These are phyloP conservation scores for Hyposoter didymator DNA, from an alignment of 2,888 invertebrate species.

Conservation along the genomic window DNA sequence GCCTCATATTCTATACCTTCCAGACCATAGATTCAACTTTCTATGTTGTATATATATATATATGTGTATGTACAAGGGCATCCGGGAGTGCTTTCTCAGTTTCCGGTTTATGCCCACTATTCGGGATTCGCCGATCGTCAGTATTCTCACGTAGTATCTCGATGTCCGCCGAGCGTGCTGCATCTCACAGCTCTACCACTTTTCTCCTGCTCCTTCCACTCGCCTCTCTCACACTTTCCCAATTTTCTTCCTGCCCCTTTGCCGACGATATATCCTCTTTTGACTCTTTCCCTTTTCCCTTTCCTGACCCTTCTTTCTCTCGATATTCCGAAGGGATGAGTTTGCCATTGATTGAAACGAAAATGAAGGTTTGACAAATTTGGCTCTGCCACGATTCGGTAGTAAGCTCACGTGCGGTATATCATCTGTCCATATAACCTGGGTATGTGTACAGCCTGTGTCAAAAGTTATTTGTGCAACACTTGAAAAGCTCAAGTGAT, in stretches of 20 bases:
- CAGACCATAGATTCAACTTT: constrained; percentile 23
- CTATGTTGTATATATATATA: not conserved
- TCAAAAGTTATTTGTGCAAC: not conserved
- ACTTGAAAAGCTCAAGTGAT: not conserved
- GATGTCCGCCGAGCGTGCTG: constrained; percentile 65
- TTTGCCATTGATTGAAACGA: constrained; percentile 62
- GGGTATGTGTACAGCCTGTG: not conserved
- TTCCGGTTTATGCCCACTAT: constrained; percentile 59
- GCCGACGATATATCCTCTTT: constrained; percentile 6
- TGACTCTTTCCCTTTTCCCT: constrained; percentile 22
- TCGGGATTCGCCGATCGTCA: constrained; percentile 47
- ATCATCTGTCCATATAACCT: constrained; percentile 34
- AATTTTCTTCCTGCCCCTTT: constrained; percentile 29
- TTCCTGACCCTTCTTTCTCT: not conserved
- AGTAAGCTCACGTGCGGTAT: constrained; percentile 57
- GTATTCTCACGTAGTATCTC: constrained; percentile 66
- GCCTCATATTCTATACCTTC: constrained; percentile 19
- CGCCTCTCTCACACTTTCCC: constrained; percentile 26
- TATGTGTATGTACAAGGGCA: constrained; percentile 15
- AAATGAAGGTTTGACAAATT: constrained; percentile 64
- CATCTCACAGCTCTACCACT: constrained; percentile 56
- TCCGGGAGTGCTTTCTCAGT: constrained; percentile 41
- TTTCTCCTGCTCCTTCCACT: constrained; percentile 17
- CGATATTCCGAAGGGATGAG: constrained; percentile 35
- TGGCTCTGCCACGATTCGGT: constrained; percentile 33